Evolutionary conservation across 2,797 vertebrate species (phyloP).

Genomic region (Meriones psammophilus): DNA sequence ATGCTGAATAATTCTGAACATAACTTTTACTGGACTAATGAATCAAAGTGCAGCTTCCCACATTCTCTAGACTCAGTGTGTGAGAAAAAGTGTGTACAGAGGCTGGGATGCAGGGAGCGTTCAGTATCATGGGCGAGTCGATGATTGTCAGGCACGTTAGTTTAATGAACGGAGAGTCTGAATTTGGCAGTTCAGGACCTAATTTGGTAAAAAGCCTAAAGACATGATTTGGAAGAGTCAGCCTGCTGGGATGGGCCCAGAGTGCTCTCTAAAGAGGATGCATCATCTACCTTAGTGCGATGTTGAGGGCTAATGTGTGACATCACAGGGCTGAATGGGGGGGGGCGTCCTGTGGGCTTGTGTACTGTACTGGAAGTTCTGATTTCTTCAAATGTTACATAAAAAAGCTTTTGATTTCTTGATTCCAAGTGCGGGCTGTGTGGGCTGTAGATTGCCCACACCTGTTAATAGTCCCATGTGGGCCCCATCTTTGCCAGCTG

Average conservation of each 20-base stretch:
- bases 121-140: background rate
- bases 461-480: too few species aligned
- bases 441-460: too few species aligned
- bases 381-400: too few species aligned
- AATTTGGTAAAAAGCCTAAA: constrained; percentile 62
- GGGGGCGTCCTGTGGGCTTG: background rate
- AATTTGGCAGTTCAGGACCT: constrained; percentile 32
- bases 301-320: background rate
- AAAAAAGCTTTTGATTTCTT: too few species aligned
- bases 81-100: constrained; percentile 77
- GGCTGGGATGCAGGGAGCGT: constrained; percentile 75
- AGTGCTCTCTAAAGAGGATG: constrained; percentile 56
- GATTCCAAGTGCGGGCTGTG: too few species aligned
- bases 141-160: background rate
- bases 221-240: constrained; percentile 56
- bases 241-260: background rate
- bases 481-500: too few species aligned
- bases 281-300: background rate
- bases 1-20: constrained; percentile 85
- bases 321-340: background rate
- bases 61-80: constrained; percentile 81
- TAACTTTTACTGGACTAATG: constrained; percentile 85
- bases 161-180: constrained; percentile 49
- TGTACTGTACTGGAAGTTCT: background rate
- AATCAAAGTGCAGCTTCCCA: constrained; percentile 83